phyloP scores from a whole-genome alignment of 2,113 vertebrate species.

The Podilymbus podiceps region DNA sequence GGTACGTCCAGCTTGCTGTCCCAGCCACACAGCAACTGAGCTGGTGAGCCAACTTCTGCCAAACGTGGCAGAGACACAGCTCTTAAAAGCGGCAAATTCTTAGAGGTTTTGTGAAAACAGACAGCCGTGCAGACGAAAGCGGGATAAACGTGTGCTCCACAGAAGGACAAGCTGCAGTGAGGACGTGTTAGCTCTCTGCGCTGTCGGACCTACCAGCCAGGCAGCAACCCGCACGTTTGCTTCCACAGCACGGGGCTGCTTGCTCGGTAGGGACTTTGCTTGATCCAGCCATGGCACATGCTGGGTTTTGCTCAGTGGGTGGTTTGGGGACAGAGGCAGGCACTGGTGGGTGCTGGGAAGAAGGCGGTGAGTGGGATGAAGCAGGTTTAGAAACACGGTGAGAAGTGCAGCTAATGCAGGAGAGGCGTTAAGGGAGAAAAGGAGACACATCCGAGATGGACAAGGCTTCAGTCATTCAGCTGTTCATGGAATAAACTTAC shows the following conservation, averaged over 20 bases:
- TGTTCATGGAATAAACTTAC: neutral
- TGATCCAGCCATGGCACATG: neutral
- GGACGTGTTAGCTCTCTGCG: neutral
- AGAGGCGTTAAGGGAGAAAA: neutral
- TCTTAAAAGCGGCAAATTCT: neutral
- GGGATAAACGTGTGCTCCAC: accelerated
- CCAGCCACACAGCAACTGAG: neutral
- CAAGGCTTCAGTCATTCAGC: neutral
- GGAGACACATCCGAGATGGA: neutral
- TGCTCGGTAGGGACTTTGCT: accelerated
- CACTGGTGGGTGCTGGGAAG: neutral
- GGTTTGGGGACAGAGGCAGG: no score
- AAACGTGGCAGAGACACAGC: neutral
- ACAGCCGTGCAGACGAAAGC: accelerated
- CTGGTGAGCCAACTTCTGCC: neutral
- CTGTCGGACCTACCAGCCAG: neutral
- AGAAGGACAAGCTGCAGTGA: neutral
- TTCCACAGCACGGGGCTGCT: neutral
- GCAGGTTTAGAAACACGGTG: neutral
- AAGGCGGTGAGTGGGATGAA: neutral
- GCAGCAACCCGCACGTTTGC: neutral
- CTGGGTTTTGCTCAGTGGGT: neutral
- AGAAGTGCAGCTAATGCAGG: neutral
- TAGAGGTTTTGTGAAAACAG: neutral
- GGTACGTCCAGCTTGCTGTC: neutral